Evolutionary conservation across 1,140 invertebrate species (phyloP).

Genomic region (Lanistes nyassanus): DNA sequence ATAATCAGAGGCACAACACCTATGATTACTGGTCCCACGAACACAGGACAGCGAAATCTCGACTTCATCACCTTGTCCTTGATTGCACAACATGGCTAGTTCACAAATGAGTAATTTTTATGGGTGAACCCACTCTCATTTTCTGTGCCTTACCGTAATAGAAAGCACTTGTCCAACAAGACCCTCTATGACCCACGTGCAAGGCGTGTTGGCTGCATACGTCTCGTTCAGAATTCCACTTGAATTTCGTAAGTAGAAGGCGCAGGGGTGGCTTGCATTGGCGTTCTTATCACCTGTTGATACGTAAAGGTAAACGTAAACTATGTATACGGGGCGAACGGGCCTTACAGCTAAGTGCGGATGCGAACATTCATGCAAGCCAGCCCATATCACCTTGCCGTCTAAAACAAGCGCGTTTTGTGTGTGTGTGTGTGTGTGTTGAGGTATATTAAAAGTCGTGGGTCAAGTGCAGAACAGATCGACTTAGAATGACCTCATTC

Average conservation of each 20-base stretch:
- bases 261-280: background rate
- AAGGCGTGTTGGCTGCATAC: background rate
- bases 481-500: too few relatives aligned
- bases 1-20: background rate
- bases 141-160: background rate
- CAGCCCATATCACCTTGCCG: background rate
- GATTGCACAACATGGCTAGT: background rate
- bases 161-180: background rate
- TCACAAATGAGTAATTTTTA: background rate
- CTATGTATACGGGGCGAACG: background rate
- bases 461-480: too few relatives aligned
- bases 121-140: too few relatives aligned
- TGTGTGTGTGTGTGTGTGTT: too few relatives aligned
- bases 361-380: background rate
- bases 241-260: too few relatives aligned
- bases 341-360: background rate
- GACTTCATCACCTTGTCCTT: background rate
- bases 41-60: background rate
- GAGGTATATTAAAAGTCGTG: too few relatives aligned
- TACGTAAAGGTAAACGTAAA: background rate
- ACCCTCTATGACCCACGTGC: conserved; percentile 17
- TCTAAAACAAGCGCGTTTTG: too few relatives aligned
- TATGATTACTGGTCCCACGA: background rate
- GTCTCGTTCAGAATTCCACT: too few relatives aligned
- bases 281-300: background rate